These are phyloP conservation scores for Ptychodera flava DNA, from an alignment of 35 echinoderm and acorn worm species.

Conservation along the genomic window DNA sequence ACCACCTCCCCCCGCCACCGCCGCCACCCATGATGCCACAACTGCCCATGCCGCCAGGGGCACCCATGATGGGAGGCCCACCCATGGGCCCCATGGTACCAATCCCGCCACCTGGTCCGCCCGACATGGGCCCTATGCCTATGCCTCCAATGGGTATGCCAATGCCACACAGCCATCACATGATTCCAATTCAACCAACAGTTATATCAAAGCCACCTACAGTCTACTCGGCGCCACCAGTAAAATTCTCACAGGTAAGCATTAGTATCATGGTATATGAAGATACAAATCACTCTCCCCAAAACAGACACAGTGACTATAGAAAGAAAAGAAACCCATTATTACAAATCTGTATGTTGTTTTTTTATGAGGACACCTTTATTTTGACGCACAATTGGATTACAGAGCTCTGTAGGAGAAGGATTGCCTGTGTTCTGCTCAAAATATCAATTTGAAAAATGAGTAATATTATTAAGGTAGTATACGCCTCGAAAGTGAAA, in stretches of 20 bases:
- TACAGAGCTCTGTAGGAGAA: neutral
- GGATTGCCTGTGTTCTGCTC: too few species aligned
- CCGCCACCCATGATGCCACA: constrained; percentile 13
- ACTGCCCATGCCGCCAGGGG: neutral
- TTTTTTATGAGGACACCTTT: neutral
- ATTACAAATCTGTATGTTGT: neutral
- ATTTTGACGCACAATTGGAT: neutral
- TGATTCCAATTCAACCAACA: neutral
- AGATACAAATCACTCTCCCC: constrained; percentile 14
- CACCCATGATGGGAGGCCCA: constrained; percentile 6
- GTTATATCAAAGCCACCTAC: constrained; percentile 36
- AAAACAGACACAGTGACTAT: neutral
- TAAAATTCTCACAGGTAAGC: constrained; percentile 19
- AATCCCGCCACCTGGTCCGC: constrained; percentile 22
- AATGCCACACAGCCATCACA: neutral
- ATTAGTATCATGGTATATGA: neutral
- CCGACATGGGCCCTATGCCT: constrained; percentile 20
- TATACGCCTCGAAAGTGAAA: too few species aligned
- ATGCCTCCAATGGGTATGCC: neutral
- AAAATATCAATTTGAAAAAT: too few species aligned
- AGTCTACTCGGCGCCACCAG: constrained; percentile 33
- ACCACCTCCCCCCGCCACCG: constrained; percentile 20
- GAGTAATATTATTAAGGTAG: too few species aligned
- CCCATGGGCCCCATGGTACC: constrained; percentile 22
- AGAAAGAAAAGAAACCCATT: constrained; percentile 17